A percentile compares a stretch with the other conserved stretches of the same genome.
phyloP scores from a whole-genome alignment of 2,888 invertebrate species.

The Conus canariensis region DNA sequence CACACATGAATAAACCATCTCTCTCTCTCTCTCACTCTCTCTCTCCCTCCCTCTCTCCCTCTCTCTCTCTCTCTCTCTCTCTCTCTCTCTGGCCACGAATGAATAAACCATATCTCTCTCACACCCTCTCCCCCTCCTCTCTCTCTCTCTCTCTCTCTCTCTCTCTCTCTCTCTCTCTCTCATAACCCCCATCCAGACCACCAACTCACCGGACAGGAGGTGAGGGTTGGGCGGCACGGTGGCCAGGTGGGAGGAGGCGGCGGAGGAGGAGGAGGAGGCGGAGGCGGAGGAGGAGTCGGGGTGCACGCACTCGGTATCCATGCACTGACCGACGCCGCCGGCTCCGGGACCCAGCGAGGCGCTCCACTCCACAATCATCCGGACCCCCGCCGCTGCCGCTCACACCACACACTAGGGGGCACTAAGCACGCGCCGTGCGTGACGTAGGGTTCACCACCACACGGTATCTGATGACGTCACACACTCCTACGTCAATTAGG shows the following conservation, averaged over 20 bases:
- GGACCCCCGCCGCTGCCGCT: background rate
- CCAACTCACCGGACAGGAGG: background rate
- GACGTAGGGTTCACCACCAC: too few relatives aligned
- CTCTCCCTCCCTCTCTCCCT: too few relatives aligned
- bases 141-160: background rate
- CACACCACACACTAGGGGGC: too few relatives aligned
- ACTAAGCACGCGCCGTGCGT: too few relatives aligned
- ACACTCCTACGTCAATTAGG: too few relatives aligned
- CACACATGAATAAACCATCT: too few relatives aligned
- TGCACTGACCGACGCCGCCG: conserved; percentile 15
- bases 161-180: background rate
- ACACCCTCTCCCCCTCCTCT: background rate
- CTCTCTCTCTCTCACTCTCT: too few relatives aligned
- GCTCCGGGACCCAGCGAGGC: conserved; percentile 17
- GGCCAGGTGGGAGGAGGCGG: background rate
- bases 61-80: too few relatives aligned
- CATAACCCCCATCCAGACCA: background rate
- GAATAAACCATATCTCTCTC: too few relatives aligned
- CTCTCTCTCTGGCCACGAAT: too few relatives aligned
- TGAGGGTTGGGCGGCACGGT: background rate
- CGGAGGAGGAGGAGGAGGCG: background rate
- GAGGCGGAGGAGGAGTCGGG: background rate
- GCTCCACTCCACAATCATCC: conserved; percentile 32
- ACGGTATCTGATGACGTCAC: too few relatives aligned
- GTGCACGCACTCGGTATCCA: conserved; percentile 1